Evolutionary conservation across 1,140 invertebrate species (phyloP), one percentile per base, ranked within the genome.

Genomic region (Lucilia sericata): DNA sequence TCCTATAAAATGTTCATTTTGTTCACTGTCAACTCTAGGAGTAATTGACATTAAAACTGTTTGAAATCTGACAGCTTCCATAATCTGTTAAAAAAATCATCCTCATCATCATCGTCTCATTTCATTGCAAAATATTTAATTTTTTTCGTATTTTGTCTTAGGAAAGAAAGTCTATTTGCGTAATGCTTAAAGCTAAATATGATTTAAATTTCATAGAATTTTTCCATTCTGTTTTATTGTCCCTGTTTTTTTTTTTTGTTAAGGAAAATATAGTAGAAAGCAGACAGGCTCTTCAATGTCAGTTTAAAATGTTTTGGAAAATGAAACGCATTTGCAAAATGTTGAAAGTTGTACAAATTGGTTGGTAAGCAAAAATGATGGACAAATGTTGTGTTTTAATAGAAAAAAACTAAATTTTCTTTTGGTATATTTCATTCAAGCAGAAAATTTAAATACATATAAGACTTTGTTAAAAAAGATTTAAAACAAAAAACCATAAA

Each of bases 131-230:
- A 30, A 30, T 30, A 30, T 30, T 30, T 13, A 8, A n/a, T 49
- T 80, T 80, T 14, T 80, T 78, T 7, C 9, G 36, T 78, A 21
- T 47, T 30, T 47, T 70, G 13, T 9, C 7, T 10, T 78, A 30
- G n/a, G 47, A 49, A 10, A 49, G 49, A 80, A 51, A 80, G 36
- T 80, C 76, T 80, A 80, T 80, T 80, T 80, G 76, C 76, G 42
- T 80, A 80, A 51, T 80, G 76, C 76, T 80, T 80, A 49, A 7
- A 80, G 76, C 76, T 51, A 80, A 80, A 80, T 51, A 51, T 21
- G 76, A 80, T 80, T 80, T 80, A 80, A 80, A 80, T 80, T 80
- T 80, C 76, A 80, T 80, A 80, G 76, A 49, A 80, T 51, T 80
- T 80, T 80, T 80, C 65, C 21, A 9, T 70, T 21, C n/a, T 60